Evolutionary conservation across 2,113 vertebrate genomes (phyloP).

Genomic region (Psephotus haematonotus): DNA sequence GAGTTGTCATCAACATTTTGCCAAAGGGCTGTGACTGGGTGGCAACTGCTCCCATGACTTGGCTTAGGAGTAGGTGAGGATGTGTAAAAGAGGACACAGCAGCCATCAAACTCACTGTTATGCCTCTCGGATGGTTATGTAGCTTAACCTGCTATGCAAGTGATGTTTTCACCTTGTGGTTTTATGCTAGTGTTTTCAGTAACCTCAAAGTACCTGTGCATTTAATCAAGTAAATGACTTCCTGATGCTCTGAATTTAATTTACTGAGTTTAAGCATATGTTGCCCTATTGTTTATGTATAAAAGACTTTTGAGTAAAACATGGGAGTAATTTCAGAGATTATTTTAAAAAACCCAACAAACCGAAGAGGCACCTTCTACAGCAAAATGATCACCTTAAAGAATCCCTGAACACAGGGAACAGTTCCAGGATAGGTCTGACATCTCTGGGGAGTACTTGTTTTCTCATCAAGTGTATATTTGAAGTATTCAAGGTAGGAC

Average conservation of each 20-base stretch:
- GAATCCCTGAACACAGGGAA: neutral
- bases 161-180: neutral
- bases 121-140: neutral
- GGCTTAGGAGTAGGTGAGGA: neutral
- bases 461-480: neutral
- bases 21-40: neutral
- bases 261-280: neutral
- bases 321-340: neutral
- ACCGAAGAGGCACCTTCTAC: neutral
- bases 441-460: neutral
- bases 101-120: fast-evolving
- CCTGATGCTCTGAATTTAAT: neutral
- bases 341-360: too few species aligned
- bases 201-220: neutral
- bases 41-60: neutral
- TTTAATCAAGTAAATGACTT: slow-evolving; percentile 24
- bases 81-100: fast-evolving
- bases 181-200: neutral
- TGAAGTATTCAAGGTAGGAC: neutral
- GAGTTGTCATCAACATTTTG: fast-evolving
- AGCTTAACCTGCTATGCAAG: neutral
- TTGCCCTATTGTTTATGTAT: neutral
- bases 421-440: neutral
- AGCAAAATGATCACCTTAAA: neutral
- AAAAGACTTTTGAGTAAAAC: neutral